These are phyloP conservation scores for Platichthys flesus DNA, from an alignment of 2,113 vertebrate species.

Conservation along the genomic window DNA sequence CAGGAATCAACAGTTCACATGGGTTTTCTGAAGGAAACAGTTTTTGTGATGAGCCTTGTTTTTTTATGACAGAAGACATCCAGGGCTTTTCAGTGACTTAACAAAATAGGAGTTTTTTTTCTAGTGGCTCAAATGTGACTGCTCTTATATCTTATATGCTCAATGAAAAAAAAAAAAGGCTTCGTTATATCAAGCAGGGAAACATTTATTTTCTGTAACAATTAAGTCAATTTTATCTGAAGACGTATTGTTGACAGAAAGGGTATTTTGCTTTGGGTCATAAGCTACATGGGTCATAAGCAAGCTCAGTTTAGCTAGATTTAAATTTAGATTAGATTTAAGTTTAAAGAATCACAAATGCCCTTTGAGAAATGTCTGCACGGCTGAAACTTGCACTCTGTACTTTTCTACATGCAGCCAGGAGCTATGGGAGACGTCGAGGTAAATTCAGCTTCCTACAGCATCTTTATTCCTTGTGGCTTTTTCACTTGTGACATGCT, in stretches of 20 bases:
- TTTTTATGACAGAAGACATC: neutral
- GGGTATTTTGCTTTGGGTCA: neutral
- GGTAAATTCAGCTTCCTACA: constrained; percentile 85
- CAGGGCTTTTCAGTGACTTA: too few species aligned
- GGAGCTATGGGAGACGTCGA: constrained; percentile 99
- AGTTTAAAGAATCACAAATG: neutral
- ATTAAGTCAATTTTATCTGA: too few species aligned
- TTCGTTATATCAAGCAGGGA: too few species aligned
- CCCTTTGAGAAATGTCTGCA: constrained; percentile 28
- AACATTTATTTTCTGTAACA: too few species aligned
- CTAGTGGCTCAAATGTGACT: too few species aligned
- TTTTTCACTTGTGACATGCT: constrained; percentile 50
- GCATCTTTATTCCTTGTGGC: constrained; percentile 30
- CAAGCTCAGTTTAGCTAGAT: neutral
- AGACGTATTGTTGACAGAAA: neutral
- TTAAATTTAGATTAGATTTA: neutral
- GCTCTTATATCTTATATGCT: neutral
- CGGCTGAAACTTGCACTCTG: constrained; percentile 83
- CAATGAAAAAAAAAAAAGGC: too few species aligned
- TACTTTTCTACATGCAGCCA: constrained; percentile 98
- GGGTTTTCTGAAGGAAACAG: neutral
- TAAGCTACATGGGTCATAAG: neutral
- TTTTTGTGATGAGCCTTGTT: neutral
- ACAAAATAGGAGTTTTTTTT: neutral
- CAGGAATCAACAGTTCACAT: neutral